Evolutionary conservation across 2,888 invertebrate genomes (phyloP).

Genomic region (Carterocephalus palaemon): DNA sequence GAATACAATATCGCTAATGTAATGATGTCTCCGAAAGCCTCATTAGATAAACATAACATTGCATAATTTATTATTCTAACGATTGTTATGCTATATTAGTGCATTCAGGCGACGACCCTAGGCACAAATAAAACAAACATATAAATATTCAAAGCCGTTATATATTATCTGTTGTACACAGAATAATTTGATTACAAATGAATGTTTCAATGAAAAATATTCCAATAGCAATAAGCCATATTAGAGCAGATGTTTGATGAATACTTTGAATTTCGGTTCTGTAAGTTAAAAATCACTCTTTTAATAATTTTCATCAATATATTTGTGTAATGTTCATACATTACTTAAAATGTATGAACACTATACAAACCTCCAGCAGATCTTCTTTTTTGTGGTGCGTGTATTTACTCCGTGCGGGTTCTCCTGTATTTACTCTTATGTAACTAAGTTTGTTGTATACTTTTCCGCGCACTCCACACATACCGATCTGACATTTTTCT

Average conservation of each 20-base stretch:
- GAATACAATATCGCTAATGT: not conserved
- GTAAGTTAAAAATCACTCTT: too few species aligned
- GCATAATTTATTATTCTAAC: constrained; percentile 1
- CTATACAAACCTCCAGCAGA: too few species aligned
- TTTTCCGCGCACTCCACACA: constrained; percentile 46
- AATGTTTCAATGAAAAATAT: too few species aligned
- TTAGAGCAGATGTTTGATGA: too few species aligned
- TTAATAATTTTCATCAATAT: too few species aligned
- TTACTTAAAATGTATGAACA: too few species aligned
- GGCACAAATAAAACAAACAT: not conserved
- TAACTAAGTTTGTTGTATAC: constrained; percentile 33
- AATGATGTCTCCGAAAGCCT: not conserved
- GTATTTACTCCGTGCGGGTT: constrained; percentile 10
- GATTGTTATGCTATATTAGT: too few species aligned
- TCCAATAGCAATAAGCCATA: too few species aligned
- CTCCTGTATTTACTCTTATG: constrained; percentile 25
- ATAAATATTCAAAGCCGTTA: constrained; percentile 10
- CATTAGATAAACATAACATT: constrained; percentile 4
- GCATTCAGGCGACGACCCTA: not conserved
- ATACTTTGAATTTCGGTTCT: too few species aligned
- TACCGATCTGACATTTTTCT: constrained; percentile 54
- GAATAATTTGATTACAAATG: too few species aligned
- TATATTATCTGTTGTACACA: not conserved
- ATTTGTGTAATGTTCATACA: too few species aligned
- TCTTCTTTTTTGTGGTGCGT: too few species aligned